Percentiles rank a stretch among this genome's conserved stretches.
These are phyloP conservation scores for Archivesica marissinica DNA, from an alignment of 1,140 invertebrate species.

Conservation along the genomic window DNA sequence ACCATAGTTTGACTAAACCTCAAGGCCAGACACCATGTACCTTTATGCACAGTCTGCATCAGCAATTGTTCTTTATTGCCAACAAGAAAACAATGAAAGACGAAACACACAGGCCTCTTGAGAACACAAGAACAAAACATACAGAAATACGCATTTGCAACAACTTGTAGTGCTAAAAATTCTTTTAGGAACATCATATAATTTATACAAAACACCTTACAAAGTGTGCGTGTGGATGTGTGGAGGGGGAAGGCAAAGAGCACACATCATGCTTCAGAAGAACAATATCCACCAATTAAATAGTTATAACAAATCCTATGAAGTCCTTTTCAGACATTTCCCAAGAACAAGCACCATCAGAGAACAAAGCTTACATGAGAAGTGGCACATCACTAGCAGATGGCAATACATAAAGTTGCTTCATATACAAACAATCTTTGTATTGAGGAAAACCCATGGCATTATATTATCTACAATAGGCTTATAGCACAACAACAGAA, in stretches of 20 bases:
- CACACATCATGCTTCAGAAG: not conserved
- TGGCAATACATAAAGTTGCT: slow-evolving; percentile 43
- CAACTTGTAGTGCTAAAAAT: no score
- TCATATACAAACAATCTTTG: slow-evolving; percentile 58
- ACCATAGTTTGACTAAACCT: no score
- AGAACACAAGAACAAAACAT: slow-evolving; percentile 7
- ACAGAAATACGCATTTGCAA: not conserved
- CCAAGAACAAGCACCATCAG: not conserved
- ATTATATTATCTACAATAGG: slow-evolving; percentile 54
- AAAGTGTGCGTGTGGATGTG: no score
- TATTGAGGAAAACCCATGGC: slow-evolving; percentile 17
- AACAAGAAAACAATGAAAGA: no score
- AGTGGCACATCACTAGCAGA: slow-evolving; percentile 9
- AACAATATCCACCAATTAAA: slow-evolving; percentile 12
- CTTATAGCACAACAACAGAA: slow-evolving; percentile 51
- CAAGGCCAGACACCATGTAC: no score
- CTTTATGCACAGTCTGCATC: no score
- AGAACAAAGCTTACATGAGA: slow-evolving; percentile 3
- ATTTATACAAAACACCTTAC: slow-evolving; percentile 1
- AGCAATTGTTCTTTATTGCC: no score
- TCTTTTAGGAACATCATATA: no score
- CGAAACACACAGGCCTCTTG: not conserved
- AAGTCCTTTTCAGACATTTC: not conserved
- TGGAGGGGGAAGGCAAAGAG: slow-evolving; percentile 5
- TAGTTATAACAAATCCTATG: not conserved